A percentile compares a stretch with the other conserved stretches of the same genome.
Evolutionary conservation across 1,140 invertebrate species (phyloP).

Genomic region (Drosophila tsacasi): DNA sequence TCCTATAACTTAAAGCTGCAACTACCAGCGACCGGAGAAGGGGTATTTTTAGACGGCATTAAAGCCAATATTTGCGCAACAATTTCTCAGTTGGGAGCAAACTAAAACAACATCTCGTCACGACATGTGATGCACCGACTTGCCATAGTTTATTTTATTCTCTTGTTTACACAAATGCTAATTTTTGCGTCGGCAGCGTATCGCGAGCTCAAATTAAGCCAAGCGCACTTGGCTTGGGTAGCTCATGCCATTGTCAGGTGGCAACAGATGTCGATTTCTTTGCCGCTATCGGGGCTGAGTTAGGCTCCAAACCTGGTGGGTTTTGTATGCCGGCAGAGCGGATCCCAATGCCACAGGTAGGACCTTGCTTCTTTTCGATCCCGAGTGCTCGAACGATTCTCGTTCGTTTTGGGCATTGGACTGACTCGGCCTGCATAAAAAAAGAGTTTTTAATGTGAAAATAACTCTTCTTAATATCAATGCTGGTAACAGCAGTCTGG

Average conservation of each 20-base stretch:
- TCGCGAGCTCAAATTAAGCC: conserved; percentile 9
- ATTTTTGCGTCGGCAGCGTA: conserved; percentile 38
- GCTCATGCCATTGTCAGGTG: conserved; percentile 16
- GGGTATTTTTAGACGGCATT: conserved; percentile 59
- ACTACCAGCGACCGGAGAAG: conserved; percentile 12
- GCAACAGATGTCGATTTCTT: conserved; percentile 23
- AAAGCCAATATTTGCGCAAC: conserved; percentile 54
- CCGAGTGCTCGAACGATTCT: background rate
- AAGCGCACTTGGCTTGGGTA: conserved; percentile 4
- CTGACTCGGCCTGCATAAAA: background rate
- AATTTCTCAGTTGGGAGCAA: conserved; percentile 33
- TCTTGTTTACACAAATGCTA: conserved; percentile 61
- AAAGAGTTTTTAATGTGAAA: conserved; percentile 40
- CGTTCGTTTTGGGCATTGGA: conserved; percentile 7
- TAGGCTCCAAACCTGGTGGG: background rate
- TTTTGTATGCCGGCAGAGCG: background rate
- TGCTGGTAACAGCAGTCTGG: background rate
- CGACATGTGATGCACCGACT: conserved; percentile 58
- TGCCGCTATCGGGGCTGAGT: background rate
- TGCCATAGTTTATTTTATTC: conserved; percentile 42
- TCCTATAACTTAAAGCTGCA: conserved; percentile 50
- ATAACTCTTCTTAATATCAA: conserved; percentile 48
- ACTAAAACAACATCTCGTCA: conserved; percentile 40
- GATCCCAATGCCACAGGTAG: background rate
- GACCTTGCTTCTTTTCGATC: background rate